Percentiles rank a stretch among this genome's conserved stretches.
Evolutionary conservation across 2,888 invertebrate genomes (phyloP).

Genomic region (Drosophila cognata): DNA sequence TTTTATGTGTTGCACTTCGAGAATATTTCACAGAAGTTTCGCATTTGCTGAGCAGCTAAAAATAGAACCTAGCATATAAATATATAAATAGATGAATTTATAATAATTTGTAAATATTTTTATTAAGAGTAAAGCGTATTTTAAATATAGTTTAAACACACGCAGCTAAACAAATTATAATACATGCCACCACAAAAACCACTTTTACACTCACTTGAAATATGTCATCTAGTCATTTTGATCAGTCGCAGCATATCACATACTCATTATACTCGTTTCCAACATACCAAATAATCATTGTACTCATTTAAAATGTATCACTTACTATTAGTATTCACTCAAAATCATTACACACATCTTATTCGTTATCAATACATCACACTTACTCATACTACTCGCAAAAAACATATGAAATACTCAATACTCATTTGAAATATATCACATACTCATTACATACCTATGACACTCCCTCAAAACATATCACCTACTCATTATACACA

Average conservation of each 20-base stretch:
- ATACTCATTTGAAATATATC: not conserved
- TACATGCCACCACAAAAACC: conserved; percentile 3
- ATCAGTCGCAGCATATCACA: conserved; percentile 26
- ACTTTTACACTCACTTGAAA: not conserved
- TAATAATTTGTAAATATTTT: conserved; percentile 27
- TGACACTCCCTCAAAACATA: not conserved
- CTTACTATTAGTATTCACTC: not conserved
- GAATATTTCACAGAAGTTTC: conserved; percentile 19
- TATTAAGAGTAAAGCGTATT: conserved; percentile 23
- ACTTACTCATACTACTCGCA: not conserved
- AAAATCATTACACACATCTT: not conserved
- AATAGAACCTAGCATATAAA: not conserved
- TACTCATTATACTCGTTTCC: not conserved
- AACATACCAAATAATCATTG: conserved; percentile 6
- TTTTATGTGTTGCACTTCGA: conserved; percentile 49
- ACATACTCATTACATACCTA: not conserved
- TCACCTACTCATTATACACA: not conserved
- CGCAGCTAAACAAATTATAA: conserved; percentile 35
- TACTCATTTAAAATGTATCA: not conserved
- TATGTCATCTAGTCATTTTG: not conserved
- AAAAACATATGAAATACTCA: not conserved
- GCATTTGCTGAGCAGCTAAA: conserved; percentile 7
- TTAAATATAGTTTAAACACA: conserved; percentile 13
- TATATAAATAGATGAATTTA: not conserved
- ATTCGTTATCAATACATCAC: no score